Conservation (phyloP, 1,140 invertebrate species). For the Ooceraea biroi region DNA sequence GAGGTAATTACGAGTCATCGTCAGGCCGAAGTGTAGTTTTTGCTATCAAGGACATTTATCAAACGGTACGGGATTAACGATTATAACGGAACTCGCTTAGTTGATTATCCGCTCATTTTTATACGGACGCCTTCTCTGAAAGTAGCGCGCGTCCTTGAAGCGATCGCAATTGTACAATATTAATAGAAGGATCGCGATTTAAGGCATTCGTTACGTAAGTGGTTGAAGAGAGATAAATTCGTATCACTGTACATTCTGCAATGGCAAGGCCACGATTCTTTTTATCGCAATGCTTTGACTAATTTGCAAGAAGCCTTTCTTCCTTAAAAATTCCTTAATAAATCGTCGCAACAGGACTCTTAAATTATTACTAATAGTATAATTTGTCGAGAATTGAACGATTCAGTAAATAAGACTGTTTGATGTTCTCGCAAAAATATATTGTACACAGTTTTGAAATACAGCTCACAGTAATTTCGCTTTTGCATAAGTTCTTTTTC, state of each 20-base stretch:
- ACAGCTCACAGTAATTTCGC: not conserved
- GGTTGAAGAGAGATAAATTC: not conserved
- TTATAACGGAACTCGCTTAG: slow-evolving; percentile 37
- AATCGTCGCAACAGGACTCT: too few species aligned
- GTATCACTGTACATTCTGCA: not conserved
- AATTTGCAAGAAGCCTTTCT: too few species aligned
- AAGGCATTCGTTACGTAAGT: slow-evolving; percentile 6
- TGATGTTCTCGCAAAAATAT: not conserved
- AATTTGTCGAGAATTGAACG: too few species aligned
- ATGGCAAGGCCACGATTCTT: too few species aligned
- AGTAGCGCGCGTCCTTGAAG: slow-evolving; percentile 34
- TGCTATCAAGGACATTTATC: slow-evolving; percentile 45
- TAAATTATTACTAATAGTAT: too few species aligned
- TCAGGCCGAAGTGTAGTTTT: slow-evolving; percentile 1
- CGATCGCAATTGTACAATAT: slow-evolving; percentile 16
- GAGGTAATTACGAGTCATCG: slow-evolving; percentile 18
- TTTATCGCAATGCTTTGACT: too few species aligned
- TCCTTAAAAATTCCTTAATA: too few species aligned
- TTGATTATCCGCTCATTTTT: slow-evolving; percentile 25
- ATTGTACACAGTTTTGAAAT: not conserved
- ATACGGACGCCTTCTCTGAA: slow-evolving; percentile 20
- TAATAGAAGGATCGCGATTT: slow-evolving; percentile 20
- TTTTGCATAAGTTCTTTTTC: not conserved
- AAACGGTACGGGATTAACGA: slow-evolving; percentile 51
- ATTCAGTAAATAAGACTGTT: too few species aligned